Evolutionary conservation across 2,113 vertebrate species (phyloP).

Genomic region (Tenebrosternarchus preto): DNA sequence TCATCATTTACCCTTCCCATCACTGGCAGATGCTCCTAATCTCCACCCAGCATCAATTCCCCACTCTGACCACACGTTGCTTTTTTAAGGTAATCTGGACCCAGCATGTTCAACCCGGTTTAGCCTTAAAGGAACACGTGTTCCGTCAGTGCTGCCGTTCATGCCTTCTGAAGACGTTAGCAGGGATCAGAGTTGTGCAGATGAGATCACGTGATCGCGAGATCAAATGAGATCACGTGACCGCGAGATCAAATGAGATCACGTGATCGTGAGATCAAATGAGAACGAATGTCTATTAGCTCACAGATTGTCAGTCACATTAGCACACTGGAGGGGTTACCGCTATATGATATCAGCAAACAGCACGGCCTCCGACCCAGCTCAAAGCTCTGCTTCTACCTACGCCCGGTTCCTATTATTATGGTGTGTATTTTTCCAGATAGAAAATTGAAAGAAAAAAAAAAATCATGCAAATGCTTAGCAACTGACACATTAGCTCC

Average conservation of each 20-base stretch:
- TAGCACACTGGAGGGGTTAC: not conserved
- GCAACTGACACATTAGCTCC: constrained; percentile 55
- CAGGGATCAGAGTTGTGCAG: not conserved
- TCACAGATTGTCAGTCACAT: not conserved
- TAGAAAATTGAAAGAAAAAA: not conserved
- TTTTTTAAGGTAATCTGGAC: not conserved
- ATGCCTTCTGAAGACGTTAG: not conserved
- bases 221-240: not conserved
- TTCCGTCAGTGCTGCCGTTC: not conserved
- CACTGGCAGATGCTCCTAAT: constrained; percentile 36
- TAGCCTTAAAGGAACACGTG: too few relatives aligned
- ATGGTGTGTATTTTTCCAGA: too few relatives aligned
- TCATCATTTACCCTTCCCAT: constrained; percentile 43
- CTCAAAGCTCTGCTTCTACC: not conserved
- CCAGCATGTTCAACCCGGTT: not conserved
- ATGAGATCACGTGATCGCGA: not conserved
- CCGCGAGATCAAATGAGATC: too few relatives aligned
- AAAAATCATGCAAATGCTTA: not conserved
- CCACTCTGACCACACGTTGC: not conserved
- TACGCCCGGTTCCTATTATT: not conserved
- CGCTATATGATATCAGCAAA: not conserved
- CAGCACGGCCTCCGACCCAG: not conserved
- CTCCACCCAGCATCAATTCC: constrained; percentile 42
- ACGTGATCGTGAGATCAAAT: too few relatives aligned
- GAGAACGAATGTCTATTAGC: not conserved